These are phyloP conservation scores for Leucophenga varia DNA, from an alignment of 1,140 invertebrate species.

Conservation along the genomic window DNA sequence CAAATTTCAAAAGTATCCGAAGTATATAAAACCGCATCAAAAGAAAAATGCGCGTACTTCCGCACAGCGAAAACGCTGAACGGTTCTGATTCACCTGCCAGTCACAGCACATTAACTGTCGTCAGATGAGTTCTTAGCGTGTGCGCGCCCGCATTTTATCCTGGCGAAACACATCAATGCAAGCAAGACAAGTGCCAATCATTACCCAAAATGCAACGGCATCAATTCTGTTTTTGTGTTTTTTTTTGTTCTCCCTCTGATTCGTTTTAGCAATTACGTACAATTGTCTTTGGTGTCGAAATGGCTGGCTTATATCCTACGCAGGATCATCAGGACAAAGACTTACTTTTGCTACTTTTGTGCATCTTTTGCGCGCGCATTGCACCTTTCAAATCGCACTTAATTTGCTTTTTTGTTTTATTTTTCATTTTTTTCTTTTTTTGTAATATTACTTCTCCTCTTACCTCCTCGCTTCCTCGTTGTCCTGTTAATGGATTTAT, in stretches of 20 bases:
- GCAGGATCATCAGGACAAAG: too few species aligned
- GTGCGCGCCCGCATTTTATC: constrained; percentile 17
- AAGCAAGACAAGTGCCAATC: constrained; percentile 23
- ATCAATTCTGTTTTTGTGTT: constrained; percentile 3
- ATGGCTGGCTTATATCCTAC: constrained; percentile 5
- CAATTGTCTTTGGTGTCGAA: constrained; percentile 40
- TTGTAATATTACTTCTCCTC: too few species aligned
- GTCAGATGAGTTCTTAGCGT: too few species aligned
- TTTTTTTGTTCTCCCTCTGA: too few species aligned
- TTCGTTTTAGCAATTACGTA: constrained; percentile 35
- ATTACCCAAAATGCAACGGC: constrained; percentile 19
- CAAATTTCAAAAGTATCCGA: constrained; percentile 18
- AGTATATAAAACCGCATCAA: constrained; percentile 39
- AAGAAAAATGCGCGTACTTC: constrained; percentile 38
- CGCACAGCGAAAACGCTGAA: constrained; percentile 19
- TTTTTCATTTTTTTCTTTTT: too few species aligned
- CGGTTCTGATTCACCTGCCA: constrained; percentile 37
- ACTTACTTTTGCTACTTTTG: constrained; percentile 14
- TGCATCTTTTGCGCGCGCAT: constrained; percentile 5
- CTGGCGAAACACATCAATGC: constrained; percentile 14
- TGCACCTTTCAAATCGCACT: constrained; percentile 40
- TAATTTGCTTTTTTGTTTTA: constrained; percentile 16
- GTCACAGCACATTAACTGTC: constrained; percentile 13
- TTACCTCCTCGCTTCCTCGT: constrained; percentile 16
- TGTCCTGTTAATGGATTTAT: constrained; percentile 47